Base-by-base conservation (phyloP, 1,140 invertebrate species). In the Psix sp. region DNA sequence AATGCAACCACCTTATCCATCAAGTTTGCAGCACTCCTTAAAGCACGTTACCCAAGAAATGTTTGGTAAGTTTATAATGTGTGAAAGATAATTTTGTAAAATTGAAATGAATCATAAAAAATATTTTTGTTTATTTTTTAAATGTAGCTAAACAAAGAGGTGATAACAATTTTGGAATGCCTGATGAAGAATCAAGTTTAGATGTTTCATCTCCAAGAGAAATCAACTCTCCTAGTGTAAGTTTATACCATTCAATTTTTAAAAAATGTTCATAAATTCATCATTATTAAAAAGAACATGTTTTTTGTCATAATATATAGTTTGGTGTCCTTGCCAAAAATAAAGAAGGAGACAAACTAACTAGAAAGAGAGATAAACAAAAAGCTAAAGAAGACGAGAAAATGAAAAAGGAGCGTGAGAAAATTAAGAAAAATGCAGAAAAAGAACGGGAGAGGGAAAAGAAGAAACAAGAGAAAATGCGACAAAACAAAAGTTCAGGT, bases 361-460 rank as follows among this genome's bases (percentile, higher is more conserved):
- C 89, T 14, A 87, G 90, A 39, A 91, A 92, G 71, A 88, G 91
- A 76, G 91, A 93, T 51, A 93, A 93, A 74, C 91, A 93, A 76
- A 93, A 92, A 80, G 90, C 89, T 11, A 93, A 93, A 78, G 93
- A 94, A 71, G 92, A 94, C 75, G 93, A 94, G 49, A 94, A 94
- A 73, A 77, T 90, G 66, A 93, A 94, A 74, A 93, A 94, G 42
- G 94, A 95, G 81, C 93, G 95, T 78, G 94, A 93, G 60, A 89
- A 92, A 54, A 71, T 92, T 13, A 90, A 92, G 65, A 92, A 92
- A 77, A 85, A 91, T 13, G 92, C 92, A 11, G 92, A 93, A 67
- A 92, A 91, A 66, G 91, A 93, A 68, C 91, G 92, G 59, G 91
- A 93, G 75, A 87, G 91, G 60, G 91, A 94, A 71, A 93, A 92